A percentile compares a stretch with the other conserved stretches of the same genome.
Conservation (phyloP, 35 echinoderm and acorn worm genomes). For the Chiridota heheva region DNA sequence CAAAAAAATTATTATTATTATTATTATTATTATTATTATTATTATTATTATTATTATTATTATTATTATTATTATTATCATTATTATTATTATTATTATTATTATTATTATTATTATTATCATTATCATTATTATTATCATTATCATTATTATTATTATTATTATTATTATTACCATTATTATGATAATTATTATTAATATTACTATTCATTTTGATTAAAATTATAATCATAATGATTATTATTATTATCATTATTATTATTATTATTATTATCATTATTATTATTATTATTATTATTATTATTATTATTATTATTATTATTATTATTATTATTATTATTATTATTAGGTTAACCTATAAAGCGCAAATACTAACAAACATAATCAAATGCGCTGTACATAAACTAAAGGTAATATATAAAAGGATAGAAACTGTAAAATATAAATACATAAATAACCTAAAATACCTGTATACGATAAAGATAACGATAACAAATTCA, state of each 20-base stretch:
- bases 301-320: slow-evolving; percentile 33
- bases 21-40: not conserved
- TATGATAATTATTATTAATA: slow-evolving; percentile 4
- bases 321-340: slow-evolving; percentile 23
- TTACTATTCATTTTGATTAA: not conserved
- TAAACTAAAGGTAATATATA: no score
- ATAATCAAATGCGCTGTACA: no score
- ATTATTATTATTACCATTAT: not conserved
- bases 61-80: not conserved
- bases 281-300: slow-evolving; percentile 33
- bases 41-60: not conserved
- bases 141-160: not conserved
- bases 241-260: slow-evolving; percentile 36
- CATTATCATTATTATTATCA: not conserved
- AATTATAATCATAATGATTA: no score
- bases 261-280: slow-evolving; percentile 36
- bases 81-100: slow-evolving; percentile 4
- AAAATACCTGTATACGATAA: no score
- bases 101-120: slow-evolving; percentile 11
- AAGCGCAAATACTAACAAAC: no score
- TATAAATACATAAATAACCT: no score
- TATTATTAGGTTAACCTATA: slow-evolving; percentile 4
- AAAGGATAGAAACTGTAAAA: no score
- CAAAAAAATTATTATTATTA: not conserved
- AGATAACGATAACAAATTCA: no score